A percentile compares a stretch with the other conserved stretches of the same genome.
phyloP scores from a whole-genome alignment of 2,797 vertebrate genomes.

The Cryptoprocta ferox region DNA sequence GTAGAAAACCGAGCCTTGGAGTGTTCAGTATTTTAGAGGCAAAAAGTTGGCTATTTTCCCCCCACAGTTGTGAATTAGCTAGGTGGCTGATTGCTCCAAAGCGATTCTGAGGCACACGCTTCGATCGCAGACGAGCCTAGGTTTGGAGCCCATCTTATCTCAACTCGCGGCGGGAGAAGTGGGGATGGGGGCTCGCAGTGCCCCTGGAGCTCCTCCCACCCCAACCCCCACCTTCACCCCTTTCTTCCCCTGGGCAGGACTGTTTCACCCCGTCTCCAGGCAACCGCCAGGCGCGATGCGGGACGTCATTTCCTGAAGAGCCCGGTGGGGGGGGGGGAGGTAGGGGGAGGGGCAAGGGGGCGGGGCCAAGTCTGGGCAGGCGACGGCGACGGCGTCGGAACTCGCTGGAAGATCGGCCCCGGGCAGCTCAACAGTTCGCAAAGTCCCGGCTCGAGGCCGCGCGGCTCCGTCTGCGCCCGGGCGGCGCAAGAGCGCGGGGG shows the following conservation, averaged over 20 bases:
- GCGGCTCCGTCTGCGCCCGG: slow-evolving; percentile 35
- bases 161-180: neutral
- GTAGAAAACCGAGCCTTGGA: neutral
- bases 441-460: slow-evolving; percentile 63
- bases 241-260: slow-evolving; percentile 68
- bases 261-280: slow-evolving; percentile 85
- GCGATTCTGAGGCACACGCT: neutral
- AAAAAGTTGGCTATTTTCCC: slow-evolving; percentile 51
- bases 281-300: slow-evolving; percentile 79
- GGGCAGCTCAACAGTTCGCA: slow-evolving; percentile 76
- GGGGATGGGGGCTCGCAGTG: neutral
- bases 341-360: slow-evolving; percentile 41
- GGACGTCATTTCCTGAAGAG: slow-evolving; percentile 87
- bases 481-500: slow-evolving; percentile 42
- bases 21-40: neutral
- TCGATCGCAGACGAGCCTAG: neutral
- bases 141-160: neutral
- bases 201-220: neutral
- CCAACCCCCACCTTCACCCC: slow-evolving; percentile 56
- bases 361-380: slow-evolving; percentile 59
- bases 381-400: slow-evolving; percentile 68
- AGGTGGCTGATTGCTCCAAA: neutral
- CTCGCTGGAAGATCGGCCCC: slow-evolving; percentile 61
- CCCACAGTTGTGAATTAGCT: slow-evolving; percentile 24
- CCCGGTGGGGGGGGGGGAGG: neutral